Evolutionary conservation across 2,797 vertebrate genomes (phyloP), one percentile per base, ranked within the genome.

Genomic region (Enteromius anoplus): DNA sequence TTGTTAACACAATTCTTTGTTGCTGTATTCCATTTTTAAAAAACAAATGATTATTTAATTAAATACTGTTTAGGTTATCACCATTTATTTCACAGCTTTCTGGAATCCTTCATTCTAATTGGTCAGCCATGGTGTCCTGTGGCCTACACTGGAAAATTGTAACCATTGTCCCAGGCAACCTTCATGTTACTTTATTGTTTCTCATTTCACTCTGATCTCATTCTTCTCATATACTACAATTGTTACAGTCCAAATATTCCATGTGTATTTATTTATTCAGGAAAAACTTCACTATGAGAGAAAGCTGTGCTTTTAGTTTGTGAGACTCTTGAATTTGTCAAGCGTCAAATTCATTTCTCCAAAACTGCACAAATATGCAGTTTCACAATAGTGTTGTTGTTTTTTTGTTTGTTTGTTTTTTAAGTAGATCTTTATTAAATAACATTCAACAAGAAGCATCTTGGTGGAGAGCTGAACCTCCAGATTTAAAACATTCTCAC

Each of bases 401-500:
- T 34, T 34, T 34, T 34, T 3, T 34, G 3, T 34, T 37, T 37
- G 5, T 37, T 37, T 37, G 0, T 37, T n/a, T n/a, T 3, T 32
- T 26, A 6, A 4, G 11, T 51, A 64, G 47, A 4, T 32, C 9
- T 12, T 72, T 53, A 34, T 53, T 73, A 10, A 53, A 8, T 73
- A 12, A 53, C 34, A n/a, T 34, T 73, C 4, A 21, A 19, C 11
- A 34, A n/a, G 21, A 34, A 14, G 47, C 71, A 0, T 12, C 19
- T 34, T 73, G 19, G 19, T 34, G 5, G 10, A n/a, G 14, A 64
- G 45, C 29, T 64, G 6, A 64, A 32, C 14, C 45, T 81, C n/a
- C 3, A n/a, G 7, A 73, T 81, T 65, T 51, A 10, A 64, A 7
- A 72, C 69, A 37, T 62, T 75, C 58, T 75, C n/a, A 75, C 2